Evolutionary conservation across 2,797 vertebrate genomes (phyloP), one percentile per base, ranked within the genome.

Genomic region (Onychomys leucogaster): DNA sequence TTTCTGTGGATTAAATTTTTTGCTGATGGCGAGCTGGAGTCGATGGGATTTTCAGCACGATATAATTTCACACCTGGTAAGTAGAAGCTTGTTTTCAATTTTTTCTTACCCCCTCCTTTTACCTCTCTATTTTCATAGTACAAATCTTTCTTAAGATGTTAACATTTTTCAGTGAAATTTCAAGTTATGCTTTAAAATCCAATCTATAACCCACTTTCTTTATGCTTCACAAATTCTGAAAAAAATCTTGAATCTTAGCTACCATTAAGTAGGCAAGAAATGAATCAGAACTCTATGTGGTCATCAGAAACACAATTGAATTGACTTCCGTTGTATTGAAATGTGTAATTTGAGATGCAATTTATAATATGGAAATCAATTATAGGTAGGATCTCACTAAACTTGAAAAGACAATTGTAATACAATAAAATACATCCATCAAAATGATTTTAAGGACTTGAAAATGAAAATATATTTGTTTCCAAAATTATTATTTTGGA

Each of bases 1-100:
- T 99, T 99, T 97, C 98, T 99, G 55, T 99, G 99, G 99, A 99
- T 99, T 99, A 99, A 99, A 99, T 99, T 99, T 99, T 99, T 99
- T 97, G 99, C 99, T 13, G 99, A 99, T 88, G 99, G 99, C 76
- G 99, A 99, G 99, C 98, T 99, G 98, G 99, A 99, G 98, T 99
- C 99, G 49, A 99, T 99, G 75, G 99, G 99, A 98, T 99, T 99
- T 99, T 99, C 99, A 86, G 99, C 99, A 93, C 99, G 98, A 92
- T 99, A 99, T 98, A 99, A 99, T 98, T 99, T 99, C 98, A 99
- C 99, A 97, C 99, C 99, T 99, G 99, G 99, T 99, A 98, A 98
- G 99, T 98, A 97, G n/a, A 86, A 93, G 27, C 2, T 67, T 27
- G 77, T 67, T 91, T 63, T 73, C 27, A 2, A 17, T 21, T 46